These are phyloP conservation scores for Lampris megalopsis DNA, from an alignment of 2,113 vertebrate species.

Conservation along the genomic window DNA sequence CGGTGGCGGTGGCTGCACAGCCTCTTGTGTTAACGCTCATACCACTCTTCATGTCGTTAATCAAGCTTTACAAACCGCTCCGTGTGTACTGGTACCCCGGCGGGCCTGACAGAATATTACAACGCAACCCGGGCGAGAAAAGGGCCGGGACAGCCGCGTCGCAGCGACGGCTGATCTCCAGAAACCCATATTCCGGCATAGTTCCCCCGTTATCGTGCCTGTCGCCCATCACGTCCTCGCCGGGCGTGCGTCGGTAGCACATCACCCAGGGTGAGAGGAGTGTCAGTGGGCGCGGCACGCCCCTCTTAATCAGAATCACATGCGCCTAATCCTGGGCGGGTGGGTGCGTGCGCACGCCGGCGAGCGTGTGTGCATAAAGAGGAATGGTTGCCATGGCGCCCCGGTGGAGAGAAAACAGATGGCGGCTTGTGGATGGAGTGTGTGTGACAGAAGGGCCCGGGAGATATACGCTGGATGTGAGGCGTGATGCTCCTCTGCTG, in stretches of 20 bases:
- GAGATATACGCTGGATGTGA: constrained; percentile 63
- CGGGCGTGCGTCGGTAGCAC: neutral
- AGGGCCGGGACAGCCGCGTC: constrained; percentile 13
- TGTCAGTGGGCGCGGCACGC: constrained; percentile 28
- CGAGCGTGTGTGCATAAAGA: constrained; percentile 2
- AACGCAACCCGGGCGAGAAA: constrained; percentile 12
- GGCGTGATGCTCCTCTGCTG: constrained; percentile 72
- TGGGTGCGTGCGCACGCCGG: constrained; percentile 30
- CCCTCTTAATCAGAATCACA: constrained; percentile 34
- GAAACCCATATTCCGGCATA: constrained; percentile 29
- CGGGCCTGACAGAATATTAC: constrained; percentile 17
- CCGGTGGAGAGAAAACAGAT: constrained; percentile 70
- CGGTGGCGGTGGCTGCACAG: constrained; percentile 12
- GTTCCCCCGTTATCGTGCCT: constrained; percentile 36
- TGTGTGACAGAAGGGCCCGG: constrained; percentile 60
- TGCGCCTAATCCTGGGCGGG: constrained; percentile 46
- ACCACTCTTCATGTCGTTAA: constrained; percentile 34
- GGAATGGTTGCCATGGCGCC: constrained; percentile 54
- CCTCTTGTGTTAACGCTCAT: constrained; percentile 27
- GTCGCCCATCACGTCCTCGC: constrained; percentile 24
- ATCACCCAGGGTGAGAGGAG: constrained; percentile 24
- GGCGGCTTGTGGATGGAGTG: constrained; percentile 56
- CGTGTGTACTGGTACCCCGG: constrained; percentile 1
- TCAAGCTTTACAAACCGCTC: constrained; percentile 46
- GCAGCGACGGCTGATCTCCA: constrained; percentile 17